Conservation (phyloP, 2,113 vertebrate species). For the Panthera tigris region DNA sequence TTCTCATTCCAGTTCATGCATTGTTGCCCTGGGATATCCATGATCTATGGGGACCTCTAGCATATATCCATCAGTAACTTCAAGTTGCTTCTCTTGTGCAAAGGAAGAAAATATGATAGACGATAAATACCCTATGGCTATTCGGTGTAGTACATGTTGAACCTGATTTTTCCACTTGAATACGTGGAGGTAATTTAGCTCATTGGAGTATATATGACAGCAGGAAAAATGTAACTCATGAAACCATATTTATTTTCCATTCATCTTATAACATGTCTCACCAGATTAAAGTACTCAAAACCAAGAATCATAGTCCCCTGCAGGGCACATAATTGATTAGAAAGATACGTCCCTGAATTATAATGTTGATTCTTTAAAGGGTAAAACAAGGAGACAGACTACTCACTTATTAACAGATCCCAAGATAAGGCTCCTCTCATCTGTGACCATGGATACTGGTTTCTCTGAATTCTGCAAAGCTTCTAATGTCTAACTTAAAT, state of each 20-base stretch:
- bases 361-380: not conserved
- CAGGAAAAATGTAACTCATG: not conserved
- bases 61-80: not conserved
- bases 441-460: not conserved
- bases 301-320: constrained; percentile 10
- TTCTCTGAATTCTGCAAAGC: constrained; percentile 19
- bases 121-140: not conserved
- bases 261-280: constrained; percentile 16
- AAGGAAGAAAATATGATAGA: constrained; percentile 31
- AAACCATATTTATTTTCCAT: constrained; percentile 41
- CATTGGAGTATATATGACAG: not conserved
- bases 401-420: not conserved
- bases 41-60: not conserved
- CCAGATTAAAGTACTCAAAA: constrained; percentile 42
- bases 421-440: constrained; percentile 10
- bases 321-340: not conserved
- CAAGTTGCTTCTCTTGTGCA: not conserved
- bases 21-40: not conserved
- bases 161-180: constrained; percentile 8
- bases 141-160: not conserved
- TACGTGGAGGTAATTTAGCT: constrained; percentile 35
- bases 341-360: not conserved
- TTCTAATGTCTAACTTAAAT: constrained; percentile 38
- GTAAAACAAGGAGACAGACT: constrained; percentile 8
- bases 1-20: not conserved